These are phyloP conservation scores for Zoanthus solanderi DNA, from an alignment of 92 coral and sea anemone genomes.

Conservation along the genomic window DNA sequence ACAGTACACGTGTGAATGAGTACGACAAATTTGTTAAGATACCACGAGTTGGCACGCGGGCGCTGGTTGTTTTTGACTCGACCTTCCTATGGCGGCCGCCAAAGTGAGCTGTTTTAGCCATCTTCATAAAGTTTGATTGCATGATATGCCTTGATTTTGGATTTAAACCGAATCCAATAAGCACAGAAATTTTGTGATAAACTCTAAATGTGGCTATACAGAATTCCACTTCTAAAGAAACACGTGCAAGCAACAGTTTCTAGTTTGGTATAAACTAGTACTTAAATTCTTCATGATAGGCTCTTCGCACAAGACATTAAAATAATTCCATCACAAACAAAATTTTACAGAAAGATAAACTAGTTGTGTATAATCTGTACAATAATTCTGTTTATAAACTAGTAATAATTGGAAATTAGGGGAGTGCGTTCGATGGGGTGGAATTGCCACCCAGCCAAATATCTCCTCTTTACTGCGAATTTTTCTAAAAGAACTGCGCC, in stretches of 20 bases:
- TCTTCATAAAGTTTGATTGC: too few species aligned
- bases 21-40: slow-evolving; percentile 5
- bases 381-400: slow-evolving; percentile 5
- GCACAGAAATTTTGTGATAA: neutral
- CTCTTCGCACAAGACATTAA: slow-evolving; percentile 2
- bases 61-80: neutral
- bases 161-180: neutral
- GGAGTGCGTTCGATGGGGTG: too few species aligned
- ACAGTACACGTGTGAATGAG: slow-evolving; percentile 21
- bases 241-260: neutral
- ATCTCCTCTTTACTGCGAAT: too few species aligned
- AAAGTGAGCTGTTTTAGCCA: too few species aligned
- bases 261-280: neutral
- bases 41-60: slow-evolving; percentile 17
- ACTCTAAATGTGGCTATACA: neutral
- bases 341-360: slow-evolving; percentile 17
- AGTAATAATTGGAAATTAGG: too few species aligned
- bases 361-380: slow-evolving; percentile 6
- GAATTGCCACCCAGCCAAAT: too few species aligned
- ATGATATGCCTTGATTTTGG: too few species aligned
- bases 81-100: too few species aligned
- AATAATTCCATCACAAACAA: slow-evolving; percentile 7
- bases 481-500: too few species aligned
- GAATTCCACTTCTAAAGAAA: neutral
- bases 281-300: too few species aligned